Conservation (phyloP, 1,140 invertebrate genomes). For the Magallana ariakensis region DNA sequence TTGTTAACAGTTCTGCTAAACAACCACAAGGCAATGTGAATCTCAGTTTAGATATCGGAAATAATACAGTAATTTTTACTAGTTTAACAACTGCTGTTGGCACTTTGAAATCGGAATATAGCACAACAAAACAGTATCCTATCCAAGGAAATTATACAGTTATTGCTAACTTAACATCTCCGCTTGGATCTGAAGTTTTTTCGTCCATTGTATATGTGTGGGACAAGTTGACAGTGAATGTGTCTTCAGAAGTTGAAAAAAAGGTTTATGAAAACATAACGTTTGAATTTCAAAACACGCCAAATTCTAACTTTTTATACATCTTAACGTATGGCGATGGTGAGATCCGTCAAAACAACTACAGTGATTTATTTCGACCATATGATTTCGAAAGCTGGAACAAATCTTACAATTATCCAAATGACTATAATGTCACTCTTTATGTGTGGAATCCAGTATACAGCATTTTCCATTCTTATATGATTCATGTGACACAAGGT, state of each 20-base stretch:
- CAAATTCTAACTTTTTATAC: constrained; percentile 47
- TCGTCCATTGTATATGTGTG: constrained; percentile 36
- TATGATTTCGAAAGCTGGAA: constrained; percentile 30
- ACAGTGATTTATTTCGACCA: background rate
- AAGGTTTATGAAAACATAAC: constrained; percentile 40
- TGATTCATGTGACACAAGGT: constrained; percentile 28
- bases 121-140: constrained; percentile 6
- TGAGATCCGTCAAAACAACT: background rate
- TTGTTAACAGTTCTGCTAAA: background rate
- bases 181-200: constrained; percentile 4
- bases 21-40: constrained; percentile 26
- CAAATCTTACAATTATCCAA: constrained; percentile 28
- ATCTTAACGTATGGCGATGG: constrained; percentile 42
- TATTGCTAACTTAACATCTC: constrained; percentile 2
- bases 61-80: background rate
- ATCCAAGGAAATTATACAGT: constrained; percentile 48
- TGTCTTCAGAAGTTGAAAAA: background rate
- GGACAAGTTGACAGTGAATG: constrained; percentile 49
- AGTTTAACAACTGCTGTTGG: background rate
- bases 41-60: constrained; percentile 33
- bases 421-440: constrained; percentile 34
- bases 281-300: constrained; percentile 49
- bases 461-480: background rate
- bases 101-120: constrained; percentile 5
- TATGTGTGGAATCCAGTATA: constrained; percentile 45